Evolutionary conservation across 2,888 invertebrate genomes (phyloP), one percentile per base, ranked within the genome.

Genomic region (Sphecodes monilicornis): DNA sequence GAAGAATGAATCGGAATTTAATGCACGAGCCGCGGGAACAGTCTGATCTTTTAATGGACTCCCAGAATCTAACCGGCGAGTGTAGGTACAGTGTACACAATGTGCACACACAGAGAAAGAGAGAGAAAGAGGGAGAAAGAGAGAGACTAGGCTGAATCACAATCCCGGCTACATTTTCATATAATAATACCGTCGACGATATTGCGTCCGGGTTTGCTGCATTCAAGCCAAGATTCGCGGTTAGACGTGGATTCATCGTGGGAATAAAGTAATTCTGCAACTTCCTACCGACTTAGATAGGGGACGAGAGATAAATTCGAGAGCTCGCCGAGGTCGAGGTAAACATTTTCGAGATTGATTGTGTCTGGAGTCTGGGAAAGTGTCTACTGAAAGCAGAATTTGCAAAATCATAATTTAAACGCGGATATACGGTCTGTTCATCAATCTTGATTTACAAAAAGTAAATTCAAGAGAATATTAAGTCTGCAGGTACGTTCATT

Each of bases 11-110:
- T 73, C 26, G 46, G 73, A 76, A 57, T 80, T 84, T 80, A 66
- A 76, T 50, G 79, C 60, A 11, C 70, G 46, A 32, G 32, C 26
- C 76, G 76, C 36, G 79, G 80, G 69, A 73, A 85, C 85, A 69
- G 36, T 72, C 70, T 78, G 86, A 85, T 85, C 80, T 85, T 73
- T 80, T 72, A 86, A 70, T 73, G 86, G 72, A 76, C 72, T 70
- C 57, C 22, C n/a, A n/a, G 72, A 72, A 75, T 22, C n/a, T 29
- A 43, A 16, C 26, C 39, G 46, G 57, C 57, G 36, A 10, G 22
- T 29, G n/a, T n/a, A n/a, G n/a, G n/a, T n/a, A n/a, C n/a, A n/a
- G n/a, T n/a, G 22, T 50, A 29, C 39, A 73, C 68, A 22, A 74
- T 74, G n/a, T 29, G 57, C 26, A 5, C 16, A 57, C 11, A 26